phyloP scores from a whole-genome alignment of 2,888 invertebrate genomes.

The Eupsilia transversa region DNA sequence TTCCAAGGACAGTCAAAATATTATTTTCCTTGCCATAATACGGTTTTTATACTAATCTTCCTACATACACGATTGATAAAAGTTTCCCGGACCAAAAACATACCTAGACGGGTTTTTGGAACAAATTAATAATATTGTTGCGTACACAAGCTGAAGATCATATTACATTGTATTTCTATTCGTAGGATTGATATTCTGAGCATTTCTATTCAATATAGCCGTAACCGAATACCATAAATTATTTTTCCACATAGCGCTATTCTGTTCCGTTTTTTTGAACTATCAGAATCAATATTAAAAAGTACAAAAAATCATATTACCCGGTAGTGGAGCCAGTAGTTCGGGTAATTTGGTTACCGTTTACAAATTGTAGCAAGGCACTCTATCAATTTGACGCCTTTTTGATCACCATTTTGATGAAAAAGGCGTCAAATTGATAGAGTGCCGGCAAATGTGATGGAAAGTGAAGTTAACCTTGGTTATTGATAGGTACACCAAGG shows the following conservation, averaged over 20 bases:
- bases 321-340: neutral
- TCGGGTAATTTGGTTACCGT: neutral
- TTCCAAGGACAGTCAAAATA: neutral
- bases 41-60: neutral
- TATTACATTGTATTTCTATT: neutral
- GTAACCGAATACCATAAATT: neutral
- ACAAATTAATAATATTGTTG: neutral
- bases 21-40: neutral
- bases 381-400: neutral
- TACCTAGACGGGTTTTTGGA: neutral
- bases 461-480: neutral
- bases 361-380: neutral
- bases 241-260: neutral
- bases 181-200: neutral
- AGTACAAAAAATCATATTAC: neutral
- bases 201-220: neutral
- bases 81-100: neutral
- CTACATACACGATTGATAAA: neutral
- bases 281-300: neutral
- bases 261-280: no score
- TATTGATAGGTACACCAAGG: neutral
- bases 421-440: no score
- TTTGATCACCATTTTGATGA: no score
- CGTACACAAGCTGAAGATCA: neutral
- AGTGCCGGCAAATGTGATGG: neutral